Conservation (phyloP, 2,888 invertebrate genomes). For the Tenthredo notha region DNA sequence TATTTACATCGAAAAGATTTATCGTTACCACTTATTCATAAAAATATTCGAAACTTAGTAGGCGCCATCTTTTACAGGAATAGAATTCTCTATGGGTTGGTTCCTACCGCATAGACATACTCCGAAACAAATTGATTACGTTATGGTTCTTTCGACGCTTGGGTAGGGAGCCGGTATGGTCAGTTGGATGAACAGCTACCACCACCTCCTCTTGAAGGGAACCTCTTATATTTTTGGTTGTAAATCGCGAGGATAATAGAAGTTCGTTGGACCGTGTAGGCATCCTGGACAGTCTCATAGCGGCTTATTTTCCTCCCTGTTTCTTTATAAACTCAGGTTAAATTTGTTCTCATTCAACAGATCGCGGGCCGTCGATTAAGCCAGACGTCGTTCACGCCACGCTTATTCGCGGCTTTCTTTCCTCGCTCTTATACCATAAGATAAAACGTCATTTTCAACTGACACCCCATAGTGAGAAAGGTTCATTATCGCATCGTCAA, state of each 20-base stretch:
- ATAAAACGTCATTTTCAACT: slow-evolving; percentile 29
- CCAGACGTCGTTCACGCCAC: slow-evolving; percentile 6
- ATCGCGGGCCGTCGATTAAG: slow-evolving; percentile 29
- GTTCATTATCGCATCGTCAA: slow-evolving; percentile 30
- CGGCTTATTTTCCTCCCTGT: slow-evolving; percentile 6
- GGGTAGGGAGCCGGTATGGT: not conserved
- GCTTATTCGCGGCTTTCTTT: slow-evolving; percentile 31
- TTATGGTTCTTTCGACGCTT: slow-evolving; percentile 28
- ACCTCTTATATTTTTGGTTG: slow-evolving; percentile 8
- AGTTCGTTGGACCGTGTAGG: slow-evolving; percentile 11
- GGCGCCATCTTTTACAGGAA: slow-evolving; percentile 14
- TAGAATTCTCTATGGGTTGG: not conserved
- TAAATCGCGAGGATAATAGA: slow-evolving; percentile 28
- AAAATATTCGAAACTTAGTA: not conserved
- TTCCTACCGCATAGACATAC: not conserved
- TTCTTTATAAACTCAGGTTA: slow-evolving; percentile 23
- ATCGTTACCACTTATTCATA: not conserved
- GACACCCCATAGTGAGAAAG: slow-evolving; percentile 32
- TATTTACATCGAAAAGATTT: not conserved
- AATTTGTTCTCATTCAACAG: slow-evolving; percentile 31
- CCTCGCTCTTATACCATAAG: not conserved
- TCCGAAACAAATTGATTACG: slow-evolving; percentile 45
- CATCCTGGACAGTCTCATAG: slow-evolving; percentile 4
- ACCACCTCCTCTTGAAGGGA: not conserved
- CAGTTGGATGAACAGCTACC: not conserved